Evolutionary conservation across 2,888 invertebrate species (phyloP).

Genomic region (Metallyticus violacea): DNA sequence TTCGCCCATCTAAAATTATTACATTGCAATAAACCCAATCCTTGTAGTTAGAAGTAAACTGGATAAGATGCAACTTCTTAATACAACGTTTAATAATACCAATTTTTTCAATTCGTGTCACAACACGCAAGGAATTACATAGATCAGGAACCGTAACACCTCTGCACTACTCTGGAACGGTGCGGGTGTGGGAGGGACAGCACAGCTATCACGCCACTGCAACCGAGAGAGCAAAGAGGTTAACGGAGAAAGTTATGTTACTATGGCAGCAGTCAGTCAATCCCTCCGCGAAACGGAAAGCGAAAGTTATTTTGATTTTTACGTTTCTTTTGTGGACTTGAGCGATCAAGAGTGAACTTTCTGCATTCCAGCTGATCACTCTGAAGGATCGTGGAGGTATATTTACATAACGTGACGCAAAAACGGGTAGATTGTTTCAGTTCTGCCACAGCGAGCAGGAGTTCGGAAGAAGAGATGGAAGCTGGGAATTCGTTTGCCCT

Average conservation of each 20-base stretch:
- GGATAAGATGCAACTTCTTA: too few relatives aligned
- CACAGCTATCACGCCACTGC: background rate
- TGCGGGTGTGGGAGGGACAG: background rate
- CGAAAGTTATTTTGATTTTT: background rate
- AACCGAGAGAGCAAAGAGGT: background rate
- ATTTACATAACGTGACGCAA: background rate
- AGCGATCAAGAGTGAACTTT: background rate
- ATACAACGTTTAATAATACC: too few relatives aligned
- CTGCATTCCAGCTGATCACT: background rate
- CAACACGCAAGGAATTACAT: too few relatives aligned
- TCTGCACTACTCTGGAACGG: too few relatives aligned
- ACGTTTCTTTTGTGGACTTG: background rate
- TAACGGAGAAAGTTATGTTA: background rate
- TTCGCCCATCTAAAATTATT: too few relatives aligned
- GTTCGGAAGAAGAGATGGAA: too few relatives aligned
- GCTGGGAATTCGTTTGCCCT: too few relatives aligned
- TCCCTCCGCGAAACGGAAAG: background rate
- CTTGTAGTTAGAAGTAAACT: too few relatives aligned
- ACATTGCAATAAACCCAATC: too few relatives aligned
- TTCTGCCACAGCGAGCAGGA: too few relatives aligned
- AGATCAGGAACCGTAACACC: too few relatives aligned
- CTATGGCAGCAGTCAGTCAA: background rate
- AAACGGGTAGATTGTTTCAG: background rate
- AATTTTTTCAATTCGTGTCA: too few relatives aligned
- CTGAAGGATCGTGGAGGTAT: background rate